Evolutionary conservation across 2,113 vertebrate genomes (phyloP).

Genomic region (Halichoerus grypus): DNA sequence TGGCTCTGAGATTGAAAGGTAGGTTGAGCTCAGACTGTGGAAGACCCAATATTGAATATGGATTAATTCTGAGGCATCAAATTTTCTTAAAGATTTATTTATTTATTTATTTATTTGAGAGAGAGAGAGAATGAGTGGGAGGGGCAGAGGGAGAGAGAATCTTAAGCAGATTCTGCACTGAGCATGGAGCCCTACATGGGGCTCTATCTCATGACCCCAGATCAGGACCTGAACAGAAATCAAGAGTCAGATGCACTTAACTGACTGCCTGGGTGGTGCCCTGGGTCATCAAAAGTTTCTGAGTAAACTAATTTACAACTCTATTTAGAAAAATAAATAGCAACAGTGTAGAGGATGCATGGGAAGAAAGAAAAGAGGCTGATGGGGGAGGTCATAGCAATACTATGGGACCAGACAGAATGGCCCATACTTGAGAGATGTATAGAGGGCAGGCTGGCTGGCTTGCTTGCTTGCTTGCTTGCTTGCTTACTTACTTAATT

Average conservation of each 20-base stretch:
- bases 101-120: background rate
- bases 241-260: background rate
- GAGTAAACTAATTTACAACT: constrained; percentile 25
- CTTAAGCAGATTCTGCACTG: background rate
- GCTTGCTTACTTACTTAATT: no score
- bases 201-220: background rate
- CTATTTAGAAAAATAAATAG: constrained; percentile 49
- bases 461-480: no score
- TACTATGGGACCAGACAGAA: background rate
- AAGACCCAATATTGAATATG: constrained; percentile 5
- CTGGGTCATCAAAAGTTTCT: background rate
- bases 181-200: background rate
- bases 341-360: background rate
- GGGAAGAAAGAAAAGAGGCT: background rate
- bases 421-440: background rate
- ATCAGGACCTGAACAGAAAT: background rate
- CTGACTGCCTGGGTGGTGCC: background rate
- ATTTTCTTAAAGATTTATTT: background rate
- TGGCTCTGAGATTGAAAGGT: background rate
- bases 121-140: background rate
- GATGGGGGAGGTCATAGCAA: background rate
- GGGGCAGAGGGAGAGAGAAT: background rate
- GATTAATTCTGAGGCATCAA: background rate
- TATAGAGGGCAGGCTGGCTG: background rate
- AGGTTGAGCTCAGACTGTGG: background rate